Evolutionary conservation across 2,888 invertebrate genomes (phyloP).

Genomic region (Didymodactylos carnosus): DNA sequence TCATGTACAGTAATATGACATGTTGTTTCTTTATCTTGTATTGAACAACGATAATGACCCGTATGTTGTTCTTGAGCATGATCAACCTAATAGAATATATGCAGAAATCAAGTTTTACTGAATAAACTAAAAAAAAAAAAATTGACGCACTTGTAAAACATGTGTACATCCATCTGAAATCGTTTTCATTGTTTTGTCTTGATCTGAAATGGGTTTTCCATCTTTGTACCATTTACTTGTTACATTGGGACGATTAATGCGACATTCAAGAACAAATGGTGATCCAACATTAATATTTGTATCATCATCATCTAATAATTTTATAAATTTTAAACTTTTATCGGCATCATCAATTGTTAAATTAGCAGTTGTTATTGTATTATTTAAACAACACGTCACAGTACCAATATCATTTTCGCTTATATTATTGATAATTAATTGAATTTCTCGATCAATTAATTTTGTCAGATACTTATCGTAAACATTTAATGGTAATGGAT

Average conservation of each 20-base stretch:
- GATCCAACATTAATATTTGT: not conserved
- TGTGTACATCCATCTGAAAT: not conserved
- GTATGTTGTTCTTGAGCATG: not conserved
- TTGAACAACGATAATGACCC: not conserved
- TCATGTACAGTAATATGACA: not conserved
- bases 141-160: not conserved
- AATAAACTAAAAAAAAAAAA: not conserved
- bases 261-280: not conserved
- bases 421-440: not conserved
- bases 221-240: conserved; percentile 7
- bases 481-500: not conserved
- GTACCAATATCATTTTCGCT: not conserved
- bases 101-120: not conserved
- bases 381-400: not conserved
- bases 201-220: not conserved
- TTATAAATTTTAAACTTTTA: not conserved
- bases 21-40: not conserved
- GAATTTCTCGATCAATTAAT: not conserved
- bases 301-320: not conserved
- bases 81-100: not conserved
- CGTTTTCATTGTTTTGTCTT: not conserved
- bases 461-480: not conserved
- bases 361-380: not conserved
- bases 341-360: not conserved
- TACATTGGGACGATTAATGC: conserved; percentile 1